Evolutionary conservation across 2,888 invertebrate genomes (phyloP), one percentile per base, ranked within the genome.

Genomic region (Patella pellucida): DNA sequence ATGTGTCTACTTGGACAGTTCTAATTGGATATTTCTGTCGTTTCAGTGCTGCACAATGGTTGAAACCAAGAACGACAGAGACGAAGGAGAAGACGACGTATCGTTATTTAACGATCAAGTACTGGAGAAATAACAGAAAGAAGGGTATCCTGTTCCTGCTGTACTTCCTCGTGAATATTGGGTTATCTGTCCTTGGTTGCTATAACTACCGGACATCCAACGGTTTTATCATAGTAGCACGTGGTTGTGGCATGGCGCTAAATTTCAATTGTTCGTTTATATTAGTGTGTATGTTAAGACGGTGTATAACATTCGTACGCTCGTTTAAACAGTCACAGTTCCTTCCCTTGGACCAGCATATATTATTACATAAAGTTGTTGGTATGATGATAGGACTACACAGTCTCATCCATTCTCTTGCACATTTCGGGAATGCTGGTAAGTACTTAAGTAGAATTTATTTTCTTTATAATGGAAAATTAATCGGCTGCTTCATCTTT

Each of bases 231-330:
- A 96, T 96, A 79, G 89, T 97, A 69, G 97, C 97, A 0, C 93
- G 97, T 87, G 97, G 95, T 70, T 96, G 96, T 90, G 97, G 97
- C 95, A 91, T 94, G 94, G 85, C 84, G 70, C 92, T 98, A 5
- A 98, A 98, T 92, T 97, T 98, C 91, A 96, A 95, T 89, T 96
- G 96, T 88, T 94, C 95, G 83, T 96, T 97, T 93, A 94, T 97
- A 3, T 92, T 98, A 78, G 95, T 97, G 0, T 92, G 97, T 75
- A 97, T 98, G 96, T 92, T 98, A 80, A 93, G 98, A 3, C 95
- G 96, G 84, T 95, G 95, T 79, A 94, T 97, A 79, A 98, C 97
- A 0, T 95, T 94, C 89, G 92, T 97, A 52, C 92, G 97, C 56
- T 95, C 95, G 0, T 94, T 95, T 68, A 96, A 96, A 1, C 93